Evolutionary conservation across 2,797 vertebrate genomes (phyloP), one percentile per base, ranked within the genome.

Genomic region (Molossus molossus): DNA sequence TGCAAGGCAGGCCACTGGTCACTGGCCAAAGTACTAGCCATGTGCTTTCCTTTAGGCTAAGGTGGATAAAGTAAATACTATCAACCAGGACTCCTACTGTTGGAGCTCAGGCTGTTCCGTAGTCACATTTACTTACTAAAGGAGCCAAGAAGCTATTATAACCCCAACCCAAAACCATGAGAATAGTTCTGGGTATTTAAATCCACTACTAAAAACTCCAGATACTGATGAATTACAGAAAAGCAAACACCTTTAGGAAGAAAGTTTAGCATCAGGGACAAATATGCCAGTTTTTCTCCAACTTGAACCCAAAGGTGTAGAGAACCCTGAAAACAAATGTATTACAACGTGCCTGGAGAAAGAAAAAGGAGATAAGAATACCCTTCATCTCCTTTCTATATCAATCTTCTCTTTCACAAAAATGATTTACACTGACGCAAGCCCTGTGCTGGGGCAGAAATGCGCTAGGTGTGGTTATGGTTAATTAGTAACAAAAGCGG

Each of bases 121-220:
- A 87, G 45, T 57, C 75, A 25, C 8, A n/a, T 6, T 12, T 55
- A 18, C 53, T 90, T 50, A 55, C 20, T 57, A 29, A 29, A 50
- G 9, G 6, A 48, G 60, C 58, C 90, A 45, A 79, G 57, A 87
- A 50, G 48, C 37, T 15, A 77, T 50, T 27, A 60, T 15, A 57
- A 89, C 2, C 55, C 33, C 83, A 89, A 73, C n/a, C 18, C 79
- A 10, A 93, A 85, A 91, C 45, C 87, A 73, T 18, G 48, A 55
- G 65, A 80, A 65, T 4, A 72, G 81, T n/a, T 91, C 75, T 45
- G 45, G 53, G 45, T 90, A 60, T 73, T 83, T 69, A 87, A 87
- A 91, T 67, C 33, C 20, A 72, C 60, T 60, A 67, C 53, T 57
- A 85, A 87, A 91, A 94, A 77, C 91, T 64, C 72, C 79, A 82